A percentile compares a stretch with the other conserved stretches of the same genome.
Evolutionary conservation across 2,888 invertebrate genomes (phyloP).

Genomic region (Dexiosoma caninum): DNA sequence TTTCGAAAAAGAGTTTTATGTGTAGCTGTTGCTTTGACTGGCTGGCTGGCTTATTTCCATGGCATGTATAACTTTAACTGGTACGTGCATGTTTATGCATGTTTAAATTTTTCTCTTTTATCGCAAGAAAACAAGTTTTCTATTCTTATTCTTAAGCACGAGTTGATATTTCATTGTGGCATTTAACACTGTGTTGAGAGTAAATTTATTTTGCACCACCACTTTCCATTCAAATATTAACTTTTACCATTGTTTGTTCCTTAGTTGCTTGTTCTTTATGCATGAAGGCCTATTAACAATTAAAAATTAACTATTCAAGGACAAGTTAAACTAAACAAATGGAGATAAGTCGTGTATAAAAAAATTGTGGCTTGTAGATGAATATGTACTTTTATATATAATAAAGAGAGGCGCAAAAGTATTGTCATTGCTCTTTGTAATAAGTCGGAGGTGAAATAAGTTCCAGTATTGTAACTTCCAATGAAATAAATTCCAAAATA

Average conservation of each 20-base stretch:
- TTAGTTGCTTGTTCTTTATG: conserved; percentile 29
- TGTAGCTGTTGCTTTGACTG: conserved; percentile 40
- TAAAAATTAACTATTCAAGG: conserved; percentile 19
- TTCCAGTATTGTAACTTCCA: too few relatives aligned
- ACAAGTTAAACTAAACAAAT: conserved; percentile 24
- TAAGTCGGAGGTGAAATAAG: too few relatives aligned
- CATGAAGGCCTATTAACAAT: conserved; percentile 60
- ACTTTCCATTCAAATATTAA: not conserved
- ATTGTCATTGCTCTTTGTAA: too few relatives aligned
- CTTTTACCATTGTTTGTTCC: not conserved
- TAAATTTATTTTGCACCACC: conserved; percentile 33
- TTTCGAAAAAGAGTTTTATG: not conserved
- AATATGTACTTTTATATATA: too few relatives aligned
- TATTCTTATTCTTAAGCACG: conserved; percentile 47
- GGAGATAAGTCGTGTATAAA: not conserved
- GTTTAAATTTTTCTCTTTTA: conserved; percentile 34
- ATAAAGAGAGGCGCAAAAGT: too few relatives aligned
- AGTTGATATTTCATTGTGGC: conserved; percentile 56
- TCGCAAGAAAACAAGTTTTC: conserved; percentile 4
- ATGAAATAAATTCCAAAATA: too few relatives aligned
- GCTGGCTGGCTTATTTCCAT: conserved; percentile 30
- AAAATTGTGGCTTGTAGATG: not conserved
- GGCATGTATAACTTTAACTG: conserved; percentile 43
- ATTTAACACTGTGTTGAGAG: conserved; percentile 38
- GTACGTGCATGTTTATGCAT: conserved; percentile 59